Evolutionary conservation across 2,113 vertebrate species (phyloP).

Genomic region (Triplophysa siluroides): DNA sequence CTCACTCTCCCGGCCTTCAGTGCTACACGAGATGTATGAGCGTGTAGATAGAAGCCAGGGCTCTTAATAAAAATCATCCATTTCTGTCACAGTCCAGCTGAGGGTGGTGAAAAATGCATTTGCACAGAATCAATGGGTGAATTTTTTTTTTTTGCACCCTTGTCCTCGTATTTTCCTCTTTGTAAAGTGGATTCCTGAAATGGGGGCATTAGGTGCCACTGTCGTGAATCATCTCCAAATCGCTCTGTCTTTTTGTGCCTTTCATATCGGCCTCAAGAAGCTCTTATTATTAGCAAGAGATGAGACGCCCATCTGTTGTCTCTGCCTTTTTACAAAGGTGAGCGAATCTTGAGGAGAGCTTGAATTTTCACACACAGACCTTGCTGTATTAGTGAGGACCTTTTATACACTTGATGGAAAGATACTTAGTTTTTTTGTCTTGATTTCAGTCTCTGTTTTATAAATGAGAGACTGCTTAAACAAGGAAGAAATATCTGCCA

Average conservation of each 20-base stretch:
- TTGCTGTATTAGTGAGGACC: too few species aligned
- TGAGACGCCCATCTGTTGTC: conserved; percentile 65
- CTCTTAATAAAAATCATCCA: conserved; percentile 76
- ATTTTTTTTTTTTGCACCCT: conserved; percentile 46
- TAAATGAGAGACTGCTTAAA: too few species aligned
- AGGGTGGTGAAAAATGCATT: conserved; percentile 65
- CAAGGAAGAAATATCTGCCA: too few species aligned
- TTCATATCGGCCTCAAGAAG: conserved; percentile 57
- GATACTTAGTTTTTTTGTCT: too few species aligned
- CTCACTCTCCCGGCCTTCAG: conserved; percentile 63
- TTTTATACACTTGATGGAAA: too few species aligned
- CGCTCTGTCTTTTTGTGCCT: conserved; percentile 53
- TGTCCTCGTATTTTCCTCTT: conserved; percentile 46
- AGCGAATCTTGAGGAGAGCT: conserved; percentile 26
- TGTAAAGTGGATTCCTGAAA: conserved; percentile 55
- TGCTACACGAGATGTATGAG: conserved; percentile 70
- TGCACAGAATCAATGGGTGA: conserved; percentile 67
- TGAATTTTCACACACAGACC: not conserved
- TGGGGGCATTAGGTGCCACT: conserved; percentile 53
- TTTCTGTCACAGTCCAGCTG: conserved; percentile 71
- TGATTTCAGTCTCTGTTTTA: too few species aligned
- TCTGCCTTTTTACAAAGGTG: conserved; percentile 41
- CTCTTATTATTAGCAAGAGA: conserved; percentile 69
- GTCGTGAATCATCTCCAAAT: conserved; percentile 62
- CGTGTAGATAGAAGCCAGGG: conserved; percentile 66